Conservation (phyloP, 2,113 vertebrate species). For the Oriolus oriolus region DNA sequence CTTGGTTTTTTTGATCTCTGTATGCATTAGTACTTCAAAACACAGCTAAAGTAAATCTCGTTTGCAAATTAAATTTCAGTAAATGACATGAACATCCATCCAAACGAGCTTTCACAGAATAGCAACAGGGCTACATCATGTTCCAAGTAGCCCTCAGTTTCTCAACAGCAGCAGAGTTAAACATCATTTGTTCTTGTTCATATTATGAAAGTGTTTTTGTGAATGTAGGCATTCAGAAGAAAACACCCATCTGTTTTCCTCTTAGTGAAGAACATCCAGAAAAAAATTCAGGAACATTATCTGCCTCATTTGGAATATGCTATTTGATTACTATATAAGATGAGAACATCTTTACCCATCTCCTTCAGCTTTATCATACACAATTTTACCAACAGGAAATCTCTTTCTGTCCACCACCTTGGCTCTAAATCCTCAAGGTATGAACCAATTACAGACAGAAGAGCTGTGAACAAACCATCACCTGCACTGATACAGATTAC, state of each 20-base stretch:
- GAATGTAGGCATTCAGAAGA: not conserved
- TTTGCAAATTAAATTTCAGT: constrained; percentile 45
- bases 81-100: constrained; percentile 4
- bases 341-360: not conserved
- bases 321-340: not conserved
- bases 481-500: not conserved
- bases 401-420: not conserved
- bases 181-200: not conserved
- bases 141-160: not conserved
- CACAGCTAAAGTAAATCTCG: constrained; percentile 18
- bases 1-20: constrained; percentile 24
- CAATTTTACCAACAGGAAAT: not conserved
- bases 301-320: not conserved
- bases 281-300: not conserved
- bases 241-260: not conserved
- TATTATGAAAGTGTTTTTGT: not conserved
- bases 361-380: not conserved
- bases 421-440: not conserved
- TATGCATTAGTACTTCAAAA: constrained; percentile 42
- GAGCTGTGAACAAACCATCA: not conserved
- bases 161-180: not conserved
- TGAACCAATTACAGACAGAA: not conserved
- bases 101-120: not conserved
- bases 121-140: not conserved
- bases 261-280: not conserved